A percentile compares a stretch with the other conserved stretches of the same genome.
These are phyloP conservation scores for Turritopsis rubra DNA, from an alignment of 30 jellyfish, hydroid and myxozoan species.

Conservation along the genomic window DNA sequence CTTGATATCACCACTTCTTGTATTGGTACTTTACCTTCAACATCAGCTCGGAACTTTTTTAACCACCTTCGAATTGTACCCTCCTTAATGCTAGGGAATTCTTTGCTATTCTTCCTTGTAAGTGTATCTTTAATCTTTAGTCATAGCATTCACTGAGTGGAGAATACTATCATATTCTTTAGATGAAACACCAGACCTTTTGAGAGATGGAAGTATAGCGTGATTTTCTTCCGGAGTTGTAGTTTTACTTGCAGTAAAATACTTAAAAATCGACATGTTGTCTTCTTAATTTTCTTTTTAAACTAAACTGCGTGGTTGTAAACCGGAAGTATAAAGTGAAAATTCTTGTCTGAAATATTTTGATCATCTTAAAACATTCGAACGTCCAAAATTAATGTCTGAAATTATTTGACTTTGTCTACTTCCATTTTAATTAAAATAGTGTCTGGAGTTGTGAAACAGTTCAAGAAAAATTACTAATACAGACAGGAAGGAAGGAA, in stretches of 20 bases:
- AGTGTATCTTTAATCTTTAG: constrained; percentile 10
- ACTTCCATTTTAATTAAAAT: too few relatives aligned
- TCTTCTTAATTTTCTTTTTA: not conserved
- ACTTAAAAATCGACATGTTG: constrained; percentile 24
- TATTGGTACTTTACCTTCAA: constrained; percentile 2
- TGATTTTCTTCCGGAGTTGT: constrained; percentile 6
- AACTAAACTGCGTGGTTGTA: constrained; percentile 18
- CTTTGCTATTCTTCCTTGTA: constrained; percentile 20
- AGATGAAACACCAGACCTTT: not conserved
- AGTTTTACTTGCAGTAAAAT: constrained; percentile 11
- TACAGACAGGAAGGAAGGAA: constrained; percentile 19
- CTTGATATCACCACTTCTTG: not conserved
- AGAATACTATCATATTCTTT: constrained; percentile 17
- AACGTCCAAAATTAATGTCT: too few relatives aligned
- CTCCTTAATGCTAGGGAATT: constrained; percentile 4
- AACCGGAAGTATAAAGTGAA: too few relatives aligned
- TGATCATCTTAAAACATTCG: not conserved
- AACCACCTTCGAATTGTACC: constrained; percentile 7
- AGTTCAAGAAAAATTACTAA: not conserved
- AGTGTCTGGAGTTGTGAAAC: too few relatives aligned
- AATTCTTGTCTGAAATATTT: constrained; percentile 2
- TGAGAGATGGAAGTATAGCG: not conserved
- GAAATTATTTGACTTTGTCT: too few relatives aligned
- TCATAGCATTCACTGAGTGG: not conserved
- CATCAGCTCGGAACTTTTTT: not conserved